Conservation (phyloP, 30 jellyfish, hydroid and myxozoan species). For the Turritopsis rubra region DNA sequence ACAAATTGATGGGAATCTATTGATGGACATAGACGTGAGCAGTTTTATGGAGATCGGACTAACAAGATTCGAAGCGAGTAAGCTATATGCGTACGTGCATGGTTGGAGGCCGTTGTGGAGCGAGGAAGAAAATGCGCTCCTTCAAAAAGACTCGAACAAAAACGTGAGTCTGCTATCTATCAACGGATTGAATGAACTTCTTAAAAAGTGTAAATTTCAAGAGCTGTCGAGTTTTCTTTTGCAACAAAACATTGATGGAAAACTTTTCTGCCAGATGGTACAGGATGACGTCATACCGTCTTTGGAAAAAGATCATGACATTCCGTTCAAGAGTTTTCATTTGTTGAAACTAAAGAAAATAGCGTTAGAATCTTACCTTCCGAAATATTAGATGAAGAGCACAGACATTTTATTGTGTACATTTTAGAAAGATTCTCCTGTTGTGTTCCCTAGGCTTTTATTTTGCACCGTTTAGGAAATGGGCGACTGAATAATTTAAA, state of each 20-base stretch:
- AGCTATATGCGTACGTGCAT: conserved; percentile 22
- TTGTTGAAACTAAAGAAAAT: not conserved
- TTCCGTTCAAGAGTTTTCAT: not conserved
- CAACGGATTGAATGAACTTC: not conserved
- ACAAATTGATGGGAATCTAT: conserved; percentile 27
- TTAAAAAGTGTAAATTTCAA: not conserved
- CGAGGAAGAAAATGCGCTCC: not conserved
- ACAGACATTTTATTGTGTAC: too few relatives aligned
- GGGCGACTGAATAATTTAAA: too few relatives aligned
- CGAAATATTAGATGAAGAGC: conserved; percentile 2
- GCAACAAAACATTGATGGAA: not conserved
- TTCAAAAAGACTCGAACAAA: not conserved
- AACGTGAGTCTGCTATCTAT: not conserved
- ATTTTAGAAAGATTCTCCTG: too few relatives aligned
- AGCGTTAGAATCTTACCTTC: conserved; percentile 1
- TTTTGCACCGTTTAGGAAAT: too few relatives aligned
- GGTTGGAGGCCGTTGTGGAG: conserved; percentile 49
- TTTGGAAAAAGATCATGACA: not conserved
- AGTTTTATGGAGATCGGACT: conserved; percentile 31
- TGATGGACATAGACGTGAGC: conserved; percentile 25
- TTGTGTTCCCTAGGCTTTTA: too few relatives aligned
- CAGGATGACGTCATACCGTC: not conserved
- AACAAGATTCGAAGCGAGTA: conserved; percentile 51
- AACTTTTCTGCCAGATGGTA: not conserved
- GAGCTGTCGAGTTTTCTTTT: not conserved